These are phyloP conservation scores for Callospermophilus lateralis DNA, from an alignment of 2,113 vertebrate species.

Conservation along the genomic window DNA sequence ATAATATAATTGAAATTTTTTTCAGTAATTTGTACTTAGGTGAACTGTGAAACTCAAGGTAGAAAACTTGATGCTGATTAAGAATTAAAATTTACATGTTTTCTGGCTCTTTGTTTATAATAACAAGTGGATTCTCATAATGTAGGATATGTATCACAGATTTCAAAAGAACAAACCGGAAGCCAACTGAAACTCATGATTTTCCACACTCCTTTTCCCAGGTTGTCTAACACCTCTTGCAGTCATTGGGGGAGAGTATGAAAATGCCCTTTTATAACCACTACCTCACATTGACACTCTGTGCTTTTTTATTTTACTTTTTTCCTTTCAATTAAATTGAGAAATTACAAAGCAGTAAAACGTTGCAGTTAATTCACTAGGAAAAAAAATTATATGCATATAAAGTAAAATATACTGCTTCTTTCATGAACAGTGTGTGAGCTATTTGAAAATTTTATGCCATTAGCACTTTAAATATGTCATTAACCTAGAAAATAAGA, in stretches of 20 bases:
- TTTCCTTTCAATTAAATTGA: constrained; percentile 65
- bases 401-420: constrained; percentile 78
- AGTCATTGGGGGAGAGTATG: not conserved
- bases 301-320: not conserved
- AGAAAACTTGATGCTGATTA: not conserved
- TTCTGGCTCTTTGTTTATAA: not conserved
- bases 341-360: constrained; percentile 74
- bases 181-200: not conserved
- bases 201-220: not conserved
- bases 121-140: not conserved
- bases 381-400: constrained; percentile 70
- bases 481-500: constrained; percentile 76
- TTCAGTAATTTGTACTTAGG: not conserved
- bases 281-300: not conserved
- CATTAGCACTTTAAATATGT: constrained; percentile 77
- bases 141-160: not conserved
- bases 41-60: not conserved
- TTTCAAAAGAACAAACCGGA: not conserved
- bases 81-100: not conserved
- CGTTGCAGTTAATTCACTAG: constrained; percentile 55
- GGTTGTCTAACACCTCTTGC: not conserved
- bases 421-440: constrained; percentile 76
- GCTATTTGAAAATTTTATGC: constrained; percentile 71
- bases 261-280: not conserved
- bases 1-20: not conserved